Evolutionary conservation across 23 tunicate genomes (phyloP), one percentile per base, ranked within the genome.

Genomic region (Halocynthia aurantium): DNA sequence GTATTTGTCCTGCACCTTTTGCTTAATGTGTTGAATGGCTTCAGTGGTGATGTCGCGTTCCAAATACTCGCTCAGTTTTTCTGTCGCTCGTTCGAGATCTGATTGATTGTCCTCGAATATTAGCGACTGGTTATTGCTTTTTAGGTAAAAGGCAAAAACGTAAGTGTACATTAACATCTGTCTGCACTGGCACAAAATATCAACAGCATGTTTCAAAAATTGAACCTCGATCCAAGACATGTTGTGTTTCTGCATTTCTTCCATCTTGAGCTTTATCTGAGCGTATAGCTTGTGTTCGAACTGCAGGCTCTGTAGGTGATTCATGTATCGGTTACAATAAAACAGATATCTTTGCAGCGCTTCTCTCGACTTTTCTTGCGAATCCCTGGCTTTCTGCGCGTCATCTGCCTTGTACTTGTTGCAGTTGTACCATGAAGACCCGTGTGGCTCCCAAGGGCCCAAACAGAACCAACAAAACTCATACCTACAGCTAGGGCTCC

Each of bases 401-500:
- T 88, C 91, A 6, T 77, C 87, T 40, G 84, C 96, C 52, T 96
- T 82, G 71, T 87, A 96, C n/a, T 93, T 81, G 81, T 89, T 96
- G 77, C 99, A 96, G 57, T 85, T 89, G 69, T 96, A 96, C 92
- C 95, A 96, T 11, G 93, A 85, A 6, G 96, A 86, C 10, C 99
- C 99, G 70, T 96, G 99, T 19, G 96, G 88, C 21, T 85, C 93
- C 99, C 99, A 96, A 21, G 96, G 81, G 9, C 99, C 99, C 58
- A 96, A 72, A 67, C 99, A 96, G 22, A 89, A 82, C 99, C 99
- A 96, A 60, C 99, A 96, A 74, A 96, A 96, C 81, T 96, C 99
- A 83, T 96, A 87, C 89, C 87, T 85, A 80, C 98, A 86, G 61
- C 85, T 64, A 50, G 75, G 80, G 57, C 80, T 93, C 0, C 95